phyloP scores from a whole-genome alignment of 2,113 vertebrate genomes.

The Semnopithecus entellus region DNA sequence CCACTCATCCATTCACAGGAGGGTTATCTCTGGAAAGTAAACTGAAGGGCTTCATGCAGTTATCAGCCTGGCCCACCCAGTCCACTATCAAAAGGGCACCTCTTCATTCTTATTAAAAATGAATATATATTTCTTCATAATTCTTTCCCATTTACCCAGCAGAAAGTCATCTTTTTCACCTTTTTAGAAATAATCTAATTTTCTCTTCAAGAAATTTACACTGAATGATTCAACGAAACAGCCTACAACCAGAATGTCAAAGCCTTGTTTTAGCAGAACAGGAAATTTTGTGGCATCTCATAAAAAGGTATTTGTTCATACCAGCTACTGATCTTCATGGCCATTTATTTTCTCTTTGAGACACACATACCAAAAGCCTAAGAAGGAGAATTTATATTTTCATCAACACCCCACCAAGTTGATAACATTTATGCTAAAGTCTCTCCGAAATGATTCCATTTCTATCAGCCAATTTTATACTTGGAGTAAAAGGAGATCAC shows the following conservation, averaged over 20 bases:
- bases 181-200: neutral
- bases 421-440: neutral
- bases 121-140: neutral
- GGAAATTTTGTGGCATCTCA: neutral
- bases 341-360: neutral
- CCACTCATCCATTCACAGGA: neutral
- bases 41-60: neutral
- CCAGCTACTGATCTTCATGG: neutral
- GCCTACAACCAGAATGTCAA: neutral
- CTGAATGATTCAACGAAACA: neutral
- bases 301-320: neutral
- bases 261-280: neutral
- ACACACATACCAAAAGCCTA: neutral
- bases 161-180: neutral
- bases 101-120: neutral
- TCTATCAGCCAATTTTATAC: neutral
- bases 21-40: neutral
- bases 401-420: neutral
- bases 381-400: constrained; percentile 6
- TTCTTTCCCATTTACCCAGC: neutral
- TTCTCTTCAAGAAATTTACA: constrained; percentile 29
- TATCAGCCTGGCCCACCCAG: neutral
- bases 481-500: neutral
- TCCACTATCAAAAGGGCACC: neutral
- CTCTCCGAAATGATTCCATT: neutral